Percentiles rank a stretch among this genome's conserved stretches.
These are phyloP conservation scores for Spizella passerina DNA, from an alignment of 2,797 vertebrate genomes.

Conservation along the genomic window DNA sequence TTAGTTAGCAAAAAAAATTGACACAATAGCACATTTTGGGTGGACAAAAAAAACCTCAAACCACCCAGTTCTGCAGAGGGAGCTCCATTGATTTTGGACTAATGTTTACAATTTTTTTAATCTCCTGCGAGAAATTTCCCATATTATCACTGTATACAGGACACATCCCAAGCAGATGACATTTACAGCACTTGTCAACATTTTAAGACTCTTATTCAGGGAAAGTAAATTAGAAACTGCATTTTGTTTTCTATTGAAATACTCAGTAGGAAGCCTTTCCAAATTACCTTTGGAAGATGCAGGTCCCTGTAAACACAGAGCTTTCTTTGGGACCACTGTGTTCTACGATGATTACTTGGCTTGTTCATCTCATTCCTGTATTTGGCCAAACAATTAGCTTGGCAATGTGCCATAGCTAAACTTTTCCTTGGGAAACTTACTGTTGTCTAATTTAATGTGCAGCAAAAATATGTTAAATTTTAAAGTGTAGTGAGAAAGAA, in stretches of 20 bases:
- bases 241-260: slow-evolving; percentile 23
- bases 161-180: background rate
- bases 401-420: background rate
- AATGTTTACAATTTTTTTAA: background rate
- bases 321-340: slow-evolving; percentile 6
- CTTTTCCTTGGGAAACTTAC: background rate
- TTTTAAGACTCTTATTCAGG: background rate
- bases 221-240: background rate
- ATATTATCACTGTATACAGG: background rate
- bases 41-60: background rate
- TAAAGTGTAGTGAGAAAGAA: background rate
- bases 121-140: background rate
- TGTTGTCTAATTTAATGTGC: background rate
- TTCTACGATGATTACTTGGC: slow-evolving; percentile 4
- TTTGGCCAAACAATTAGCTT: background rate
- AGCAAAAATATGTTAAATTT: background rate
- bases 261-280: background rate
- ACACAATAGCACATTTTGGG: background rate
- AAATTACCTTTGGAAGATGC: slow-evolving; percentile 33
- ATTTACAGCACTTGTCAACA: background rate
- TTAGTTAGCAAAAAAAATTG: fast-evolving
- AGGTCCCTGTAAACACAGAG: slow-evolving; percentile 26
- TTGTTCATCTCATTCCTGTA: background rate
- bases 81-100: background rate
- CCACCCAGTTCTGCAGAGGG: background rate